Conservation (phyloP, 2,113 vertebrate genomes). For the Nothocercus nigrocapillus region DNA sequence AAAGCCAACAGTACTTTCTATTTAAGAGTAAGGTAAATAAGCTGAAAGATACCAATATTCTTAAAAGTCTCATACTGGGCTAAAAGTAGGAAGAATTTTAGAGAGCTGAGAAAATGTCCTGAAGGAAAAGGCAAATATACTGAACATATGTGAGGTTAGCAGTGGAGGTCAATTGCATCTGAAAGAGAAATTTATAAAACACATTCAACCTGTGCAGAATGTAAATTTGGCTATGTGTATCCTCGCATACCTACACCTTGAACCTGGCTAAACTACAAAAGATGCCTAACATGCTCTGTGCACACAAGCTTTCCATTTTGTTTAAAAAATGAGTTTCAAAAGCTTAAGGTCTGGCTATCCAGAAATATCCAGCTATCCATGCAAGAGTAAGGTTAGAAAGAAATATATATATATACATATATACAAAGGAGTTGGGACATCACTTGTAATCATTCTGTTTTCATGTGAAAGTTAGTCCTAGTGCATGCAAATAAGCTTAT, state of each 20-base stretch:
- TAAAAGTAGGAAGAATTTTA: background rate
- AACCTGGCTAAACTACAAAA: background rate
- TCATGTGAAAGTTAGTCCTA: background rate
- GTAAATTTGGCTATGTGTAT: background rate
- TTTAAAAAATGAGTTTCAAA: background rate
- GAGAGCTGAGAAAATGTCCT: background rate
- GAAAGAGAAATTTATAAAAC: background rate
- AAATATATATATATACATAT: background rate
- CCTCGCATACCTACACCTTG: background rate
- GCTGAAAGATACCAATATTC: background rate
- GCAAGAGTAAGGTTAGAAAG: background rate
- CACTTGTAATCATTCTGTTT: slow-evolving; percentile 4
- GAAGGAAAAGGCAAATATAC: background rate
- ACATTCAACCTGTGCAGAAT: background rate
- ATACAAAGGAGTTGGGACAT: background rate
- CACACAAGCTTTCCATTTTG: background rate
- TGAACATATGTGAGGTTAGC: background rate
- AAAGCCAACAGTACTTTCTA: background rate
- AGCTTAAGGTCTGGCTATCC: background rate
- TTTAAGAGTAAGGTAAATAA: background rate
- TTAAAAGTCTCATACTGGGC: background rate
- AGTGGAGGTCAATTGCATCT: background rate
- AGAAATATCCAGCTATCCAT: background rate
- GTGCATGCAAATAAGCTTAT: background rate
- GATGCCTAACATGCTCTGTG: background rate